phyloP scores from a whole-genome alignment of 1,140 invertebrate species.

The Callitettix versicolor region DNA sequence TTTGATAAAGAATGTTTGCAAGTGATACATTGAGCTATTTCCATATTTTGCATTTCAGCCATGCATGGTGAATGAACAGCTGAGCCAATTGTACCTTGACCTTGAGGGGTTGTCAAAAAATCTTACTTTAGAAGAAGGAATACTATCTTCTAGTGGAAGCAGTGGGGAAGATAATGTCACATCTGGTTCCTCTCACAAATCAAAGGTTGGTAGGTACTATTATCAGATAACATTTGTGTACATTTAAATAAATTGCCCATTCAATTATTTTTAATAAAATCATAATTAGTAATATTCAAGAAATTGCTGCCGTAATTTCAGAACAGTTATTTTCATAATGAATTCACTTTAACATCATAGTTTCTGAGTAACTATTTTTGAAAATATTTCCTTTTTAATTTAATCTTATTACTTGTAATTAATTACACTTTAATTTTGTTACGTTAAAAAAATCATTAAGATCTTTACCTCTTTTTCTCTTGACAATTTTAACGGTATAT shows the following conservation, averaged over 20 bases:
- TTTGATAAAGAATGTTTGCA: too few species aligned
- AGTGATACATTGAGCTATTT: too few species aligned
- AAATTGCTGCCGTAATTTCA: not conserved
- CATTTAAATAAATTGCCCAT: not conserved
- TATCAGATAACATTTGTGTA: too few species aligned
- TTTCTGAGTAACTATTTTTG: not conserved
- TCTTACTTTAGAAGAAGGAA: slow-evolving; percentile 48
- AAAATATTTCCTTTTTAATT: not conserved
- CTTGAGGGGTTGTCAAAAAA: slow-evolving; percentile 45
- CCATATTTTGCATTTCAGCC: slow-evolving; percentile 52
- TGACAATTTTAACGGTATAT: too few species aligned
- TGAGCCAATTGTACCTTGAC: slow-evolving; percentile 57
- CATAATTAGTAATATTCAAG: not conserved
- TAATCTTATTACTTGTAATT: not conserved
- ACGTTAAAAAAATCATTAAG: not conserved
- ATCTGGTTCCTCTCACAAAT: not conserved
- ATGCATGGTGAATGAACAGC: slow-evolving; percentile 56
- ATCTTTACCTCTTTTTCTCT: not conserved
- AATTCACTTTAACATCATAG: not conserved
- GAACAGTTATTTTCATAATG: not conserved
- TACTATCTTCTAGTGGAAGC: slow-evolving; percentile 45
- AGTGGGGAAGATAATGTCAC: slow-evolving; percentile 36
- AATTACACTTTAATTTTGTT: not conserved
- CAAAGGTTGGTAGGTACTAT: not conserved
- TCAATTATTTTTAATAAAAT: not conserved